A percentile compares a stretch with the other conserved stretches of the same genome.
Conservation (phyloP, 2,113 vertebrate species). For the Cercopithecus mona region DNA sequence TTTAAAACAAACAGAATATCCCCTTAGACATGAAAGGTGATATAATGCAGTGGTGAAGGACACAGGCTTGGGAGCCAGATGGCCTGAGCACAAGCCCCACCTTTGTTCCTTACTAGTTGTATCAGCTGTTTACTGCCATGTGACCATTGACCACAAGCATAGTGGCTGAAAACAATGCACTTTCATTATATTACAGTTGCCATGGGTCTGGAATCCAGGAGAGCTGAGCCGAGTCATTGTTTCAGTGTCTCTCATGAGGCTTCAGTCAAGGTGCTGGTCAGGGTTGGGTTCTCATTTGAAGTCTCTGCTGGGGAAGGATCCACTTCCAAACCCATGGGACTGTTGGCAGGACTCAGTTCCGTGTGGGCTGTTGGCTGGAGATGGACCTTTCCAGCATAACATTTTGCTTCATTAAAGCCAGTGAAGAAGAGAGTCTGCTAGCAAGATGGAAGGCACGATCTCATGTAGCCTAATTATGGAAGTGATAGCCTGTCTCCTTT, state of each 20-base stretch:
- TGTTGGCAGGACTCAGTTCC: background rate
- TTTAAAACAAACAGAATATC: background rate
- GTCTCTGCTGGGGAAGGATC: background rate
- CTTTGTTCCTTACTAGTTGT: background rate
- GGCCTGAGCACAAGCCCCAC: background rate
- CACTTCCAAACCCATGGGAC: background rate
- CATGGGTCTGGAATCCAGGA: background rate
- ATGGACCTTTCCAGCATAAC: background rate
- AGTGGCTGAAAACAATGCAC: background rate
- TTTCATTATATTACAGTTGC: background rate
- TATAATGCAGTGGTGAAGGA: background rate
- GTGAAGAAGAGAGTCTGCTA: background rate
- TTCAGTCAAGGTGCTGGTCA: background rate
- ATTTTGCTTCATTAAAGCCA: background rate
- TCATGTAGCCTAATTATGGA: background rate
- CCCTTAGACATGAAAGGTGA: background rate
- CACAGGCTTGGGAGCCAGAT: background rate
- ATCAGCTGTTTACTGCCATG: background rate
- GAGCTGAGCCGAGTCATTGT: background rate
- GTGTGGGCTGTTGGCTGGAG: background rate
- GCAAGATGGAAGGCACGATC: background rate
- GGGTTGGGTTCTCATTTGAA: background rate
- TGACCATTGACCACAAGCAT: background rate
- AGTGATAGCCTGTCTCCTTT: background rate
- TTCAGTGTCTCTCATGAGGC: background rate